phyloP scores from a whole-genome alignment of 92 coral and sea anemone genomes.

The Ricordea florida region DNA sequence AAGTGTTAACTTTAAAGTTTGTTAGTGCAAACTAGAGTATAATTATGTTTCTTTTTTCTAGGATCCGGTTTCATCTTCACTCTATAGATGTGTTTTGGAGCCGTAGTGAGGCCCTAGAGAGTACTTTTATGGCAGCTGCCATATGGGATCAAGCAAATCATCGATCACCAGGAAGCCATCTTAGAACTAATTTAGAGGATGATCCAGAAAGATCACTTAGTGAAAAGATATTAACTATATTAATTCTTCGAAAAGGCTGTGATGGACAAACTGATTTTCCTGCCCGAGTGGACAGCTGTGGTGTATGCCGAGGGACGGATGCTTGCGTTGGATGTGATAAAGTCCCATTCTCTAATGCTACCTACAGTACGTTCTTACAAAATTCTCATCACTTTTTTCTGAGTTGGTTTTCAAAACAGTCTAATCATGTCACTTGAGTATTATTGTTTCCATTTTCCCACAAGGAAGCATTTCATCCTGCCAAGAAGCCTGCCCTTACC shows the following conservation, averaged over 20 bases:
- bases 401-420: too few relatives aligned
- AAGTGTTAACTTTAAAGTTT: too few relatives aligned
- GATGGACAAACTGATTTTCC: constrained; percentile 31
- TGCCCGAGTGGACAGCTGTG: constrained; percentile 40
- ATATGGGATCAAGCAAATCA: constrained; percentile 81
- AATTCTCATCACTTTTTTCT: too few relatives aligned
- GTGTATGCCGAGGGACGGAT: constrained; percentile 17
- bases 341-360: constrained; percentile 1
- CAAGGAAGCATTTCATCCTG: not conserved
- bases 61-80: constrained; percentile 72
- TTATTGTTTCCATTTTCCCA: not conserved
- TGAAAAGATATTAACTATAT: constrained; percentile 28
- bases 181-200: constrained; percentile 39
- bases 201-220: constrained; percentile 54
- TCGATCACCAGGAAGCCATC: constrained; percentile 43
- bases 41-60: not conserved
- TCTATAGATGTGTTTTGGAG: constrained; percentile 54
- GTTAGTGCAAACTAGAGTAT: not conserved
- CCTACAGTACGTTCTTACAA: not conserved
- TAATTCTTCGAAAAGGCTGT: constrained; percentile 46
- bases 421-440: too few relatives aligned
- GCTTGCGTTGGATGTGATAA: constrained; percentile 21
- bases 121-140: constrained; percentile 29
- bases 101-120: constrained; percentile 37
- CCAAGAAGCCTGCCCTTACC: too few relatives aligned